A percentile compares a stretch with the other conserved stretches of the same genome.
Evolutionary conservation across 2,888 invertebrate species (phyloP).

Genomic region (Agelastica alni): DNA sequence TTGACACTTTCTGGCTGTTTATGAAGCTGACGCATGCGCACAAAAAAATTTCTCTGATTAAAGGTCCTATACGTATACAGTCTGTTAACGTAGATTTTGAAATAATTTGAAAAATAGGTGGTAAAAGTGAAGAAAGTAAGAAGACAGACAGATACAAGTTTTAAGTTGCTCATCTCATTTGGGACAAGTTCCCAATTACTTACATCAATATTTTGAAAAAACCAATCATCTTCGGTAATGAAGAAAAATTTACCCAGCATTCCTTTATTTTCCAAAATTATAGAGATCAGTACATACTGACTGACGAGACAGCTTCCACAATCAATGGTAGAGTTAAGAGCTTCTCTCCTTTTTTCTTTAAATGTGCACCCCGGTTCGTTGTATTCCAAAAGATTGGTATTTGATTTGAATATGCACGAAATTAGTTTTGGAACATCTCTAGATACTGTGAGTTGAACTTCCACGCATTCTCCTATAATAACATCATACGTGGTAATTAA

Average conservation of each 20-base stretch:
- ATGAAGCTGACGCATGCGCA: too few species aligned
- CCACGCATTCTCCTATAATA: slow-evolving; percentile 27
- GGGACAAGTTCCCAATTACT: too few species aligned
- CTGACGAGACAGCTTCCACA: slow-evolving; percentile 56
- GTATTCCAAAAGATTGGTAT: slow-evolving; percentile 17
- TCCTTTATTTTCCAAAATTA: slow-evolving; percentile 53
- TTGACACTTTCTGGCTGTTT: too few species aligned
- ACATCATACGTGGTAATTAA: too few species aligned
- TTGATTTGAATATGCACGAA: slow-evolving; percentile 43
- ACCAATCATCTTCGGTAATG: slow-evolving; percentile 57
- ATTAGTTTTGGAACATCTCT: slow-evolving; percentile 53
- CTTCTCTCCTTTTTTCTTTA: slow-evolving; percentile 36
- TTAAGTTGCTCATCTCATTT: too few species aligned
- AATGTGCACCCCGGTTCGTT: slow-evolving; percentile 30
- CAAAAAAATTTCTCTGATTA: too few species aligned
- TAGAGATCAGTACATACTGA: slow-evolving; percentile 43
- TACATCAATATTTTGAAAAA: slow-evolving; percentile 51
- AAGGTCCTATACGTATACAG: too few species aligned
- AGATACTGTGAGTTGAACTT: slow-evolving; percentile 22
- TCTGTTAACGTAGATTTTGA: too few species aligned
- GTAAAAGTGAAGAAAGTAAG: too few species aligned
- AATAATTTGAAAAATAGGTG: too few species aligned
- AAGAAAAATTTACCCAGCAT: slow-evolving; percentile 54
- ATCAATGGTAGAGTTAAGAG: slow-evolving; percentile 53
- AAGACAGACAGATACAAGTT: too few species aligned